These are phyloP conservation scores for Melipona beecheii DNA, from an alignment of 2,888 invertebrate genomes.

Conservation along the genomic window DNA sequence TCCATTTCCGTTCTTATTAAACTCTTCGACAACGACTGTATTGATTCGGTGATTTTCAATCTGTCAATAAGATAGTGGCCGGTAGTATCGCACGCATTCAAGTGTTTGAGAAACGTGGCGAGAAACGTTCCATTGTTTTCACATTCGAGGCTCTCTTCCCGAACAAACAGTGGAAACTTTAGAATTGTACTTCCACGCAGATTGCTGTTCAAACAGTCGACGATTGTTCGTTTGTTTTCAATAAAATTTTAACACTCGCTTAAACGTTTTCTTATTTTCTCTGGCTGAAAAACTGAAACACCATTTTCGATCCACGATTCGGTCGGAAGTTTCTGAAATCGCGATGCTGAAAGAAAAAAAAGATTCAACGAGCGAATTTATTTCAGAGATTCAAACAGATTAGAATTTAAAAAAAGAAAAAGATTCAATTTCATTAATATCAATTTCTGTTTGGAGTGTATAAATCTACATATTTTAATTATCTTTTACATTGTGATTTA, in stretches of 20 bases:
- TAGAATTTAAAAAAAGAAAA: too few species aligned
- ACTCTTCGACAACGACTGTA: background rate
- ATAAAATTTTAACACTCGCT: background rate
- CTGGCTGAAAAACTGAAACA: background rate
- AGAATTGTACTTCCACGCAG: background rate
- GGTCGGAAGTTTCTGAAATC: background rate
- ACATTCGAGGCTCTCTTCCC: background rate
- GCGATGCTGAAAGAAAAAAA: background rate
- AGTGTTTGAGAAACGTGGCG: background rate
- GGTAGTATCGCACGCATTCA: background rate
- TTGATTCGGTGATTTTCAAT: background rate
- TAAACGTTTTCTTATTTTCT: background rate
- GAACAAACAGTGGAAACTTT: conserved; percentile 6
- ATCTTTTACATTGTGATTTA: too few species aligned
- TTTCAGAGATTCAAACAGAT: too few species aligned
- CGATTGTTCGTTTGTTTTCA: background rate
- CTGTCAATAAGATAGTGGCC: background rate
- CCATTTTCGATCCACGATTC: background rate
- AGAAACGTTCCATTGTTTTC: background rate
- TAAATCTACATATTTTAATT: too few species aligned
- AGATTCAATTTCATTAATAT: background rate
- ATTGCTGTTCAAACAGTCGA: background rate
- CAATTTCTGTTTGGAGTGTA: too few species aligned
- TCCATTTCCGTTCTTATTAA: too few species aligned
- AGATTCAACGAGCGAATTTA: too few species aligned